These are phyloP conservation scores for Mormoops blainvillei DNA, from an alignment of 2,113 vertebrate genomes.

Conservation along the genomic window DNA sequence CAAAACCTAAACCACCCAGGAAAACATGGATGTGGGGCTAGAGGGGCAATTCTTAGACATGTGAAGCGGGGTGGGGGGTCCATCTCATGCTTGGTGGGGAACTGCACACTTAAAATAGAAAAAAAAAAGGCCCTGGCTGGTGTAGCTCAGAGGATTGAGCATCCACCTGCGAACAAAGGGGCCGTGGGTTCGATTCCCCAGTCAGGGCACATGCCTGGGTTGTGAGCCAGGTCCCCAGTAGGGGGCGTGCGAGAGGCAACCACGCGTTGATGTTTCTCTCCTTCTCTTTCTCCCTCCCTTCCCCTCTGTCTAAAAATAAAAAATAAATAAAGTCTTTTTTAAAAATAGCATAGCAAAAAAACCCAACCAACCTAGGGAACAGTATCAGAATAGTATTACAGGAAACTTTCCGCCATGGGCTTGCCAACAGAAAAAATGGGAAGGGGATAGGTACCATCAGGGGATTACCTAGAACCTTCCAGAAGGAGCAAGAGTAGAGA, in stretches of 20 bases:
- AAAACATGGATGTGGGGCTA: not conserved
- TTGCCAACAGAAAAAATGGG: not conserved
- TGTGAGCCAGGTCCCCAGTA: too few relatives aligned
- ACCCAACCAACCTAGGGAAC: not conserved
- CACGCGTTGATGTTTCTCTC: too few relatives aligned
- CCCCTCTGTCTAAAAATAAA: too few relatives aligned
- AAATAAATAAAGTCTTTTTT: too few relatives aligned
- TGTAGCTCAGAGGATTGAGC: too few relatives aligned
- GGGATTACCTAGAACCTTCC: not conserved
- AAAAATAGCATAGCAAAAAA: too few relatives aligned
- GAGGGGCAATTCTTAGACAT: not conserved
- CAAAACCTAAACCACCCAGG: not conserved
- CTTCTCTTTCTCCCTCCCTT: too few relatives aligned
- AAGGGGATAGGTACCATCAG: not conserved
- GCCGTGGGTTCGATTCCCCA: too few relatives aligned
- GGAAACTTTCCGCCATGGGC: not conserved
- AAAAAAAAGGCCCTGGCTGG: too few relatives aligned
- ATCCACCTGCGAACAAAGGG: too few relatives aligned
- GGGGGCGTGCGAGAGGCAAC: too few relatives aligned
- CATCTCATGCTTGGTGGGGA: not conserved
- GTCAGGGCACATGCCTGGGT: too few relatives aligned
- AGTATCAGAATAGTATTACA: accelerated
- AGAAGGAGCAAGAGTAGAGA: not conserved
- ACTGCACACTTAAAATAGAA: not conserved
- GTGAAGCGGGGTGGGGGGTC: not conserved